Conservation (phyloP, 2,888 invertebrate species). For the Caprella mutica region DNA sequence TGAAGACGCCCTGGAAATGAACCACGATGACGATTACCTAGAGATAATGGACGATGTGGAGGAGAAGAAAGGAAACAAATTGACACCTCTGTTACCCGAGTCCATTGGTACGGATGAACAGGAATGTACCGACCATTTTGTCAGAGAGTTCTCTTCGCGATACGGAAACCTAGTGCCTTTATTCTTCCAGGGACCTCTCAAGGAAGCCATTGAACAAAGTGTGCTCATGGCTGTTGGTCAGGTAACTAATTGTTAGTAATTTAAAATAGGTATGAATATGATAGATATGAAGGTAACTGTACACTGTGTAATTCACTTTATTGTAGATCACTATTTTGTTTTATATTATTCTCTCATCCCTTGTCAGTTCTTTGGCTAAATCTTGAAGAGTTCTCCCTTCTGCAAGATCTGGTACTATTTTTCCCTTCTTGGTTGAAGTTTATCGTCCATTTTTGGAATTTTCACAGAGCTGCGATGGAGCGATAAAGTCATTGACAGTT, state of each 20-base stretch:
- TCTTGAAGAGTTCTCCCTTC: too few species aligned
- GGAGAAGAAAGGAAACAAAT: background rate
- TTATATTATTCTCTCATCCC: background rate
- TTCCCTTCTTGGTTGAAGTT: constrained; percentile 18
- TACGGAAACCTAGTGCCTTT: constrained; percentile 72
- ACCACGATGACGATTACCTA: constrained; percentile 59
- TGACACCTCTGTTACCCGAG: background rate
- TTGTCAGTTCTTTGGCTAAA: too few species aligned
- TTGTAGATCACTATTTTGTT: constrained; percentile 10
- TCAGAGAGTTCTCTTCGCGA: constrained; percentile 68
- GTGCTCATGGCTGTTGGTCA: constrained; percentile 80
- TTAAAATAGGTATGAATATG: constrained; percentile 8
- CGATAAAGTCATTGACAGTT: too few species aligned
- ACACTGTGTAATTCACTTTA: constrained; percentile 11
- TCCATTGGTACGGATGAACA: background rate
- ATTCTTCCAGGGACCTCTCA: constrained; percentile 82
- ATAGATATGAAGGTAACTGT: constrained; percentile 9
- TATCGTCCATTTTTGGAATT: constrained; percentile 35
- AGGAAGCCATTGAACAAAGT: constrained; percentile 80
- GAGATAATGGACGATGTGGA: constrained; percentile 10
- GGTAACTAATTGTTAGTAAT: constrained; percentile 46
- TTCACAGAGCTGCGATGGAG: too few species aligned
- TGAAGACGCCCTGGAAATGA: constrained; percentile 70
- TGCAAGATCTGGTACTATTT: background rate
- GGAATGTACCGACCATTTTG: constrained; percentile 46